phyloP scores from a whole-genome alignment of 1,140 invertebrate genomes.

The Ladona fulva region DNA sequence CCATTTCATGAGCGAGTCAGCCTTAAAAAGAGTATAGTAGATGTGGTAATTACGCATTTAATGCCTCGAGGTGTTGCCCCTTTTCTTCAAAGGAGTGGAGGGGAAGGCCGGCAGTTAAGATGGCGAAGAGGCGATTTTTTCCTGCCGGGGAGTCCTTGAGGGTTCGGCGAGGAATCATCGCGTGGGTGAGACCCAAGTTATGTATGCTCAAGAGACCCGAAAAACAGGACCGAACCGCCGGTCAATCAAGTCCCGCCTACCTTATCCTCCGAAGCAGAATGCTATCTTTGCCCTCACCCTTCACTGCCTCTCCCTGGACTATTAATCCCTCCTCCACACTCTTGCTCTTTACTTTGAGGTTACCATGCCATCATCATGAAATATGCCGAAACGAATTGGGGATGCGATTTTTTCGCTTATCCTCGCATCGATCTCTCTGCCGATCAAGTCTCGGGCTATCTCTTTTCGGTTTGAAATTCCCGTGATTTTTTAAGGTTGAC shows the following conservation, averaged over 20 bases:
- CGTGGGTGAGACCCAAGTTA: neutral
- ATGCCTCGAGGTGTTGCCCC: neutral
- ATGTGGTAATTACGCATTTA: neutral
- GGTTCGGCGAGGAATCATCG: neutral
- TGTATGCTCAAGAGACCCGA: neutral
- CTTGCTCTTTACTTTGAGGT: no score
- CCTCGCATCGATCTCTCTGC: no score
- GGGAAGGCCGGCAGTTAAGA: neutral
- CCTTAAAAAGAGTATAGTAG: neutral
- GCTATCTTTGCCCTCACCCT: no score
- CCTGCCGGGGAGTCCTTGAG: neutral
- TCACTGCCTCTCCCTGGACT: no score
- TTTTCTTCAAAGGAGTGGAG: neutral
- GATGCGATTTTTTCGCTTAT: no score
- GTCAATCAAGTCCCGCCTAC: neutral
- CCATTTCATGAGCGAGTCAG: neutral
- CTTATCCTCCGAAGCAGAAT: no score
- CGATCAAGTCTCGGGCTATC: no score
- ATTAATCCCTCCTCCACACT: no score
- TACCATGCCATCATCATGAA: no score
- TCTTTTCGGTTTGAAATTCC: no score
- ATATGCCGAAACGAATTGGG: no score
- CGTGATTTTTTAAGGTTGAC: no score
- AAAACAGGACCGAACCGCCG: neutral
- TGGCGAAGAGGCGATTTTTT: neutral